Evolutionary conservation across 2,888 invertebrate species (phyloP), one percentile per base, ranked within the genome.

Genomic region (Latheticus oryzae): DNA sequence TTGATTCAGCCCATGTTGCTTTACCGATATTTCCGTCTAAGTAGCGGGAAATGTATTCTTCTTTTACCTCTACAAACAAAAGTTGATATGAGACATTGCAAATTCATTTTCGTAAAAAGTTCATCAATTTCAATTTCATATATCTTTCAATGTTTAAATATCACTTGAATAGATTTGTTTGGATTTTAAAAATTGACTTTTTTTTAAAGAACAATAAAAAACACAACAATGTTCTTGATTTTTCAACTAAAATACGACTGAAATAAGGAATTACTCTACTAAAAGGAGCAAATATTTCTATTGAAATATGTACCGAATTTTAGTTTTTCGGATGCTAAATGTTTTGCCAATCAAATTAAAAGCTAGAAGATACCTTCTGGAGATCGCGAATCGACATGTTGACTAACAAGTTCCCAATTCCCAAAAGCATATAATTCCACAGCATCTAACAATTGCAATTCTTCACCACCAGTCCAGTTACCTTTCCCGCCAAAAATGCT

Each of bases 361-460:
- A 21, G 19, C n/a, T 3, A 9, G 8, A 28, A 45, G 9, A 68
- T 81, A 91, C 92, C 95, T 83, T 94, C 93, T n/a, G 94, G 87
- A 53, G 90, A 89, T 73, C 90, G 84, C 15, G 92, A 91, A 81
- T 94, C 91, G 67, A 97, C 91, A 73, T 94, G 90, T 80, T 90
- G 88, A 52, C 94, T 90, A 66, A 96, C 91, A 77, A 95, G 92
- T 78, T 95, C 93, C 96, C 97, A 97, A 77, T 96, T 97, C 19
- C 95, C 96, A 81, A 94, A 96, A 1, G 95, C 95, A 82, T 91
- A 96, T 73, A 93, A 90, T 81, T 96, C 96, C 67, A 96, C 94
- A 1, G 95, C 95, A 81, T 96, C 95, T 66, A 97, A 81, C 63
- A 97, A 80, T 71, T 91, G 86, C 30, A 95, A 85, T 80, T 96